phyloP scores from a whole-genome alignment of 2,888 invertebrate species.

The Nemoura dubitans region DNA sequence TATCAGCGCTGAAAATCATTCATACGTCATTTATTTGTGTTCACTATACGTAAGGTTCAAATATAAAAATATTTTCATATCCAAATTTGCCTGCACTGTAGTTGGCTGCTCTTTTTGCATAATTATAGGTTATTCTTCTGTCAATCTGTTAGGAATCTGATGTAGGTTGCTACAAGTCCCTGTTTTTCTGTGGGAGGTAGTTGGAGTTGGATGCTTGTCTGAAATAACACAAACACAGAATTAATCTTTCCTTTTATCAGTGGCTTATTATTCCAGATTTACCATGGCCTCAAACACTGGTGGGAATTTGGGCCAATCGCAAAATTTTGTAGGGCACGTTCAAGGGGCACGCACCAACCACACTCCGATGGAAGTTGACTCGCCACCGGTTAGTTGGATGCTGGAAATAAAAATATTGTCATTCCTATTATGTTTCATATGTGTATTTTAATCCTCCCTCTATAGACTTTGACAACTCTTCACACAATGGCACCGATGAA shows the following conservation, averaged over 20 bases:
- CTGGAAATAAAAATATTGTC: background rate
- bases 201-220: no score
- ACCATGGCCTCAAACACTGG: slow-evolving; percentile 44
- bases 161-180: no score
- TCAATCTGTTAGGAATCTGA: background rate
- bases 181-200: no score
- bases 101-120: background rate
- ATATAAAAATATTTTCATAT: no score
- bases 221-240: no score
- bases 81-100: no score
- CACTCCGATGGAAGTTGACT: slow-evolving; percentile 46
- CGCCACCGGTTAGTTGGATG: slow-evolving; percentile 31
- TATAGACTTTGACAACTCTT: slow-evolving; percentile 27
- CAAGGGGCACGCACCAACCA: slow-evolving; percentile 41
- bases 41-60: no score
- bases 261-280: background rate
- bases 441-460: background rate
- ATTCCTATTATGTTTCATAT: background rate
- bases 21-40: no score
- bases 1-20: no score
- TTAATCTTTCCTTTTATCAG: no score
- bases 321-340: slow-evolving; percentile 39
- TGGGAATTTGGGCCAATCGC: slow-evolving; percentile 44
- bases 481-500: slow-evolving; percentile 21
- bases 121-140: background rate